Base-by-base conservation (phyloP, 2,888 invertebrate genomes). In the Pollenia angustigena region DNA sequence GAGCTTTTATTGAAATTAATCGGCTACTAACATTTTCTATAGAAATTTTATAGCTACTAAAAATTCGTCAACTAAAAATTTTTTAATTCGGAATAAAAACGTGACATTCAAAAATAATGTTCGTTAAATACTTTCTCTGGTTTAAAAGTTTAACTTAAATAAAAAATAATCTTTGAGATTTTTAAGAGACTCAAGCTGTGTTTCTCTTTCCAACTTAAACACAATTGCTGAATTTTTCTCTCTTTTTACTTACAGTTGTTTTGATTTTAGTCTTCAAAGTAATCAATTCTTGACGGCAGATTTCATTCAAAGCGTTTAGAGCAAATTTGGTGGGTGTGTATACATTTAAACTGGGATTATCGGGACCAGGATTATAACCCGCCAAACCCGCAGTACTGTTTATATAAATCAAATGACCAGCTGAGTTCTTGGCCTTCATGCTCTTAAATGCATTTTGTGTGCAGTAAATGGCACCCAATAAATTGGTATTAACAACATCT, bases 381-480 rank as follows among this genome's bases (percentile, higher is more conserved):
- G 90, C 88, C 75, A 91, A 32, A 1, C 92, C 91, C 0, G 91
- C 90, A 3, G 91, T 91, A 76, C 92, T 92, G 48, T 92, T 92
- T 18, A 92, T 92, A 42, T 90, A 92, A 44, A 92, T 89, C 81
- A 92, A 84, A 54, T 92, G 92, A 0, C 92, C 92, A 0, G 89
- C 85, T 58, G 89, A 85, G 93, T 89, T 92, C 10, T 91, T 90
- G 18, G 91, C 90, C 42, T 91, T 93, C 95, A 95, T 95, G 12
- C 94, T 94, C 0, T 91, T 90, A 7, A 94, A 90, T 0, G 94
- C 95, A 84, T 94, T 92, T 1, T 94, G 93, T 0, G 94, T 92
- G 89, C 95, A 94, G 81, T 94, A 89, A 2, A 94, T 90, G 23
- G 93, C 89, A 0, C 93, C 95, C 88, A 93, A 93, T 0, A 94